These are phyloP conservation scores for Mareca penelope DNA, from an alignment of 2,797 vertebrate species.

Conservation along the genomic window DNA sequence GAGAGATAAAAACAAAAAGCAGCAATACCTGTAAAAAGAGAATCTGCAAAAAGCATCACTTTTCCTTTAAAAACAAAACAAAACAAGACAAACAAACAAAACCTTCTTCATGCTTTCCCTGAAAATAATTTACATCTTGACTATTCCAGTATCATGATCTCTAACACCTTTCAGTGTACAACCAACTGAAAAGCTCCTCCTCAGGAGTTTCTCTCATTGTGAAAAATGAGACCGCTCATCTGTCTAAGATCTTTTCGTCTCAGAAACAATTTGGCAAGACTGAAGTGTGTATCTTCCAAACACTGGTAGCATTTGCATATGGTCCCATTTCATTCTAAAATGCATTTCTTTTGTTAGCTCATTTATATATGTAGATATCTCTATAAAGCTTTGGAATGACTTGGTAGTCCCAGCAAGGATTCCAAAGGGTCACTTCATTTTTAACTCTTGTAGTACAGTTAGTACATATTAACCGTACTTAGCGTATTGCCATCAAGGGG, in stretches of 20 bases:
- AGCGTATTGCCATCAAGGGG: background rate
- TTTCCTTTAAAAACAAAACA: background rate
- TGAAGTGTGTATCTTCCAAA: background rate
- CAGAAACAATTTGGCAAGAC: background rate
- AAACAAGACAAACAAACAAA: fast-evolving
- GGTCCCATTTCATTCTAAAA: conserved; percentile 15
- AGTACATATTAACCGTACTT: conserved; percentile 35
- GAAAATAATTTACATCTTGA: background rate
- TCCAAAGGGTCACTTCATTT: conserved; percentile 49
- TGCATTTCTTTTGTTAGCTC: background rate
- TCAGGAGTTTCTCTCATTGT: background rate
- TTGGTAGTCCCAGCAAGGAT: conserved; percentile 19
- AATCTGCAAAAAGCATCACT: background rate
- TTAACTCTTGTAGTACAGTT: background rate
- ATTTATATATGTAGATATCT: background rate
- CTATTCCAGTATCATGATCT: background rate
- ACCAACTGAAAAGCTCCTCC: background rate
- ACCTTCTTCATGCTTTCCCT: background rate
- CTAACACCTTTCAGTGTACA: background rate
- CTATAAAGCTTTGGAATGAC: conserved; percentile 47
- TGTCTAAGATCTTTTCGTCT: background rate
- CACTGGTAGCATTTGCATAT: background rate
- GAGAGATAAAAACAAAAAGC: background rate
- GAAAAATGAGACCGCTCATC: background rate
- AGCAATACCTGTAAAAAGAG: background rate